Evolutionary conservation across 2,113 vertebrate species (phyloP), one percentile per base, ranked within the genome.

Genomic region (Formicarius rufipectus): DNA sequence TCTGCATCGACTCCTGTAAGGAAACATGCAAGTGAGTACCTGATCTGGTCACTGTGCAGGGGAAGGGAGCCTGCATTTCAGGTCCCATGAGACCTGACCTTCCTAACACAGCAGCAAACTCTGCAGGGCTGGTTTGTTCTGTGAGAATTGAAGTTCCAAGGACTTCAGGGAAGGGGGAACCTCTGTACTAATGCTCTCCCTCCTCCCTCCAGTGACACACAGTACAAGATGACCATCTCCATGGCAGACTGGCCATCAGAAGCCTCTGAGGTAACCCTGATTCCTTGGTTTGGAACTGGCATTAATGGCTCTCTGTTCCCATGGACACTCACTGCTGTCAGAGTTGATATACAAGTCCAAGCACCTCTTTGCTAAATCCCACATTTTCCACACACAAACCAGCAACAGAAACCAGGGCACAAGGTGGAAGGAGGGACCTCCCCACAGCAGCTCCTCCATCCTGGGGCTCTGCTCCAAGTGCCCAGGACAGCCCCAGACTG

Each of bases 191-290:
- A 77, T 1, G 9, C 53, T 79, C 12, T 71, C 62, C 75, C 60
- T 96, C 74, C 93, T 52, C 25, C 23, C 91, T 55, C 4, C 95
- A 98, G 98, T 24, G 98, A 98, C 92, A 98, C 98, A 0, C 98
- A 98, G 86, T 98, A 98, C 53, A 98, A 98, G 90, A 98, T 98
- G 98, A 98, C 98, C 94, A 98, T 98, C 78, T 98, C 98, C 84
- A 98, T 98, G 98, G 98, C 98, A 0, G 98, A 98, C 75, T 98
- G 98, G 98, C 98, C 98, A 0, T 98, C 98, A 0, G 98, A 98
- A 44, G 97, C 98, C 35, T 98, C 98, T 0, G 98, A 98, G 98
- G 98, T 98, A 97, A 95, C 92, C 5, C 50, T 3, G 1, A 3
- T 10, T n/a, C 30, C 64, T 37, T 74, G 83, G 25, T 67, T 58